Evolutionary conservation across 2,888 invertebrate genomes (phyloP), one percentile per base, ranked within the genome.

Genomic region (Hecatera dysodea): DNA sequence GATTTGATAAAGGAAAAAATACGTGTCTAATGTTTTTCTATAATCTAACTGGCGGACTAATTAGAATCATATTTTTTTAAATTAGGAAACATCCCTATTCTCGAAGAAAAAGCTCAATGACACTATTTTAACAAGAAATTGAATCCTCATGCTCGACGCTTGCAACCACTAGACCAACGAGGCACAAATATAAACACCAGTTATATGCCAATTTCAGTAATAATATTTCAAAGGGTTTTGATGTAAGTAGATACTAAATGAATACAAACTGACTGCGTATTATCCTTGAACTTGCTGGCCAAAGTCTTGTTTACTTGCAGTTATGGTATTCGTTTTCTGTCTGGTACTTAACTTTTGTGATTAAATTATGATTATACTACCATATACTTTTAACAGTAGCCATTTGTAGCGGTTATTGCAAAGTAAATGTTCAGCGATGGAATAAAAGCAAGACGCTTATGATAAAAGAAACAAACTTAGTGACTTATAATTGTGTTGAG

Each of bases 281-380:
- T 39, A 48, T 17, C 48, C 48, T 72, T 72, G 72, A 59, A 59
- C 72, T 48, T 48, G 15, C 22, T 59, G 19, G 6, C 22, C 39
- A 11, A 52, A 9, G 29, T n/a, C 69, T 48, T 48, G 72, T 59
- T 72, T 19, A 48, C 72, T 72, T 29, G 27, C 22, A 0, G n/a
- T 27, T 12, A 39, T 6, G n/a, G 36, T 17, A n/a, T n/a, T n/a
- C 22, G 36, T 57, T 57, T 56, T 39, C 9, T 39, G 22, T 39
- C 39, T 57, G 57, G 39, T 22, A 1, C 17, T 36, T 15, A 24
- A 22, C 17, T 24, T 22, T 39, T 22, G 36, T 36, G 22, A 39
- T 57, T 39, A 15, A 22, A 9, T 22, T 57, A 17, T 39, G 17
- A 11, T 39, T 22, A 57, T 36, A 15, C 8, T 5, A 22, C 9